Base-by-base conservation (phyloP, 2,888 invertebrate genomes). In the Branchipolynoe longqiensis region DNA sequence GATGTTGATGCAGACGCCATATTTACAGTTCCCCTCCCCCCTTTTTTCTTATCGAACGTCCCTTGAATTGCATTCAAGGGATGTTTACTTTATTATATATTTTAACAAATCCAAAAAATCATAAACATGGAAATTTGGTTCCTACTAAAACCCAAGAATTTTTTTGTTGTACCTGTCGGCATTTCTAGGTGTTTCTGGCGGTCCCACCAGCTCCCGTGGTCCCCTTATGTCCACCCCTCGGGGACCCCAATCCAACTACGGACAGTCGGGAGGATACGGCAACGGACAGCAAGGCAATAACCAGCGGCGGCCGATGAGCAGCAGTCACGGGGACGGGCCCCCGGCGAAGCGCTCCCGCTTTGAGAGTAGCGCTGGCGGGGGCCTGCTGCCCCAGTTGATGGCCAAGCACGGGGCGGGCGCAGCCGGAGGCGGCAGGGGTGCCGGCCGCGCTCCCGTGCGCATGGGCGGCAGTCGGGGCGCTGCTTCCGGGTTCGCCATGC, bases 111-210 rank as follows among this genome's bases (percentile, higher is more conserved):
- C 8, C 8, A 48, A 48, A 48, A 12, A 48, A 12, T 18, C 48
- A 8, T 18, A 48, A 48, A 48, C 8, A 48, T 48, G 8, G 8
- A 8, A 69, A 14, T 69, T 4, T 18, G 69, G 8, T 12, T 36
- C 38, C 12, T 38, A 78, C 78, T 78, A 78, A 78, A 78, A 54
- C 78, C 78, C 41, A 54, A 48, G 78, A 78, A 48, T 78, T 78
- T 41, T 48, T 48, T 48, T 62, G 8, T 73, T 14, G 41, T 48
- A 78, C 78, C 78, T 78, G 78, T 78, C 78, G 78, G 78, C 78
- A 78, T 78, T 78, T 78, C 54, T 78, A 78, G 78, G 78, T 78
- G 78, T 41, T 48, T 78, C 78, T 78, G 48, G 78, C 12, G 78
- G 78, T 41, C 78, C 78, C 78, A n/a, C n/a, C n/a, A 78, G 78